phyloP scores from a whole-genome alignment of 2,888 invertebrate species.

The Drosophila setosimentum region DNA sequence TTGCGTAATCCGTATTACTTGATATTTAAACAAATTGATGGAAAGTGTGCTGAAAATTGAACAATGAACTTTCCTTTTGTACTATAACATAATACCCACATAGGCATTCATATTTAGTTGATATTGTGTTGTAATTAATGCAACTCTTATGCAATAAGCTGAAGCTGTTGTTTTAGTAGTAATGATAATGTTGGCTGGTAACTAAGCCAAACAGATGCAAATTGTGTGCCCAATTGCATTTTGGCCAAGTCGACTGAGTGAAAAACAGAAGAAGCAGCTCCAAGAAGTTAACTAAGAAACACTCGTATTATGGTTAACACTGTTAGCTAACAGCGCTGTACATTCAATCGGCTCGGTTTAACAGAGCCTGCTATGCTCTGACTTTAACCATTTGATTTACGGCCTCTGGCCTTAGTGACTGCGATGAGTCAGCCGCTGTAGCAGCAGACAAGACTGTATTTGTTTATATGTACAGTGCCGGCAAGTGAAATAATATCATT shows the following conservation, averaged over 20 bases:
- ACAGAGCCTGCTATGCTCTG: conserved; percentile 6
- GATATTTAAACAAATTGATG: background rate
- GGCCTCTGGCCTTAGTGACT: conserved; percentile 21
- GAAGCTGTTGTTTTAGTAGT: background rate
- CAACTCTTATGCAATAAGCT: conserved; percentile 27
- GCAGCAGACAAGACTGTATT: background rate
- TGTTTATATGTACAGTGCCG: background rate
- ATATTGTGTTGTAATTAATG: conserved; percentile 1
- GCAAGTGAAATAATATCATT: background rate
- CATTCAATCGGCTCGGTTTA: background rate
- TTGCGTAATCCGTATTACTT: background rate
- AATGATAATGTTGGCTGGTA: conserved; percentile 3
- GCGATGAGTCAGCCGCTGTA: conserved; percentile 25
- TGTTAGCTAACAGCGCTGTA: conserved; percentile 41
- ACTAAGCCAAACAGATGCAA: conserved; percentile 47
- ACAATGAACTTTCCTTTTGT: background rate
- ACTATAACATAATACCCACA: background rate
- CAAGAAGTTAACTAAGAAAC: background rate
- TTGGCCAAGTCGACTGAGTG: conserved; percentile 11
- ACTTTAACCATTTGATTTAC: conserved; percentile 34
- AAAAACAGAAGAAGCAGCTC: background rate
- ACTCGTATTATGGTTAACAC: background rate
- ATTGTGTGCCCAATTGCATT: conserved; percentile 37
- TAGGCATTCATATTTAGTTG: background rate
- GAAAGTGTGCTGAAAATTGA: background rate